A percentile compares a stretch with the other conserved stretches of the same genome.
Evolutionary conservation across 1,140 invertebrate genomes (phyloP).

Genomic region (Drosophila arawakana): DNA sequence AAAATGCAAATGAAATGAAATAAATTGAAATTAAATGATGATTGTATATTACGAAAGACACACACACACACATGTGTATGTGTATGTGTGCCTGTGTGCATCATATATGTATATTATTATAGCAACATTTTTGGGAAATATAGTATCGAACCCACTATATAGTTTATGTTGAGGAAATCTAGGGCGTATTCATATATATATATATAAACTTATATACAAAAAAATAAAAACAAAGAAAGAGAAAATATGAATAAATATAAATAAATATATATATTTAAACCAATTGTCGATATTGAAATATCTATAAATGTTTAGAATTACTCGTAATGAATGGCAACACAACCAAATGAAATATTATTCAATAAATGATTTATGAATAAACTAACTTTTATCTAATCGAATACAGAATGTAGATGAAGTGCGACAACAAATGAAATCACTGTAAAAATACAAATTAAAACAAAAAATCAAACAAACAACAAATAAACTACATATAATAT

Average conservation of each 20-base stretch:
- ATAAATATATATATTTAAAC: constrained; percentile 69
- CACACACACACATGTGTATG: background rate
- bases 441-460: constrained; percentile 43
- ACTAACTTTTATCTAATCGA: constrained; percentile 45
- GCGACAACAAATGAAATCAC: constrained; percentile 57
- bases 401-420: constrained; percentile 54
- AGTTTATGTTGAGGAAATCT: constrained; percentile 49
- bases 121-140: constrained; percentile 41
- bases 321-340: constrained; percentile 21
- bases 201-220: constrained; percentile 46
- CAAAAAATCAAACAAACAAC: background rate
- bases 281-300: constrained; percentile 80
- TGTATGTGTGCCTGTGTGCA: background rate
- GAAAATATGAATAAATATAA: constrained; percentile 33
- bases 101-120: constrained; percentile 15
- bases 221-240: constrained; percentile 39
- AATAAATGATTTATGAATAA: constrained; percentile 47
- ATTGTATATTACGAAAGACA: constrained; percentile 58
- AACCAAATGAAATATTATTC: constrained; percentile 36
- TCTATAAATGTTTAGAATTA: constrained; percentile 82
- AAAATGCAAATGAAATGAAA: constrained; percentile 3
- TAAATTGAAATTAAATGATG: constrained; percentile 26
- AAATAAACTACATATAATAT: constrained; percentile 39
- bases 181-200: constrained; percentile 43
- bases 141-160: constrained; percentile 44